Conservation (phyloP, 2,113 vertebrate genomes). For the Hiodon alosoides region DNA sequence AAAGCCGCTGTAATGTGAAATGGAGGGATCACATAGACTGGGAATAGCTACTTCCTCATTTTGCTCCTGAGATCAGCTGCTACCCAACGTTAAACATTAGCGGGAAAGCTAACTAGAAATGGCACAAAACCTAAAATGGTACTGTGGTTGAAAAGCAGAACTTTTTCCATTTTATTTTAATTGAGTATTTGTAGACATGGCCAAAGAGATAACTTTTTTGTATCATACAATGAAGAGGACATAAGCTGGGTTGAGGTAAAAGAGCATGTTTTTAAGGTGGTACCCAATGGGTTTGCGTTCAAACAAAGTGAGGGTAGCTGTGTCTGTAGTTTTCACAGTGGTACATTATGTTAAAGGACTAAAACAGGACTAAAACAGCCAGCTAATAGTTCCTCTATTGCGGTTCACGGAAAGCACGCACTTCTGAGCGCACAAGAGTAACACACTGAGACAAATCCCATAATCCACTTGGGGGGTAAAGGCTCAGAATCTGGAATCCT, state of each 20-base stretch:
- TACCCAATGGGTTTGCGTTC: no score
- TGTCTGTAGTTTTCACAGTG: not conserved
- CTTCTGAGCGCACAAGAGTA: not conserved
- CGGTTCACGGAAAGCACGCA: not conserved
- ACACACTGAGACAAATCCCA: slow-evolving; percentile 4
- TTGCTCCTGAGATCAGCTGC: not conserved
- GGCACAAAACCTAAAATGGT: no score
- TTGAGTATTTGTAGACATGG: no score
- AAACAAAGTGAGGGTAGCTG: not conserved
- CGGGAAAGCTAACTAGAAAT: no score
- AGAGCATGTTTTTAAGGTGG: no score
- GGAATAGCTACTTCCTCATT: slow-evolving; percentile 12
- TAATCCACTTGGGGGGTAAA: not conserved
- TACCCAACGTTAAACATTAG: not conserved
- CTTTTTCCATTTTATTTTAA: no score
- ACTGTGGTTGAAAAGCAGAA: no score
- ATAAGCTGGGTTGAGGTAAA: no score
- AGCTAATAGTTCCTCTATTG: not conserved
- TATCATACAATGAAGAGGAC: no score
- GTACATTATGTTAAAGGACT: not conserved
- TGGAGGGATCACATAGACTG: slow-evolving; percentile 19
- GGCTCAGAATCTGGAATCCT: not conserved
- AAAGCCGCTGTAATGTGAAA: slow-evolving; percentile 25
- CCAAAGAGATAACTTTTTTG: no score
- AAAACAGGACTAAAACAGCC: no score